Evolutionary conservation across 2,797 vertebrate genomes (phyloP), one percentile per base, ranked within the genome.

Genomic region (Pangasius sanitwongsei): DNA sequence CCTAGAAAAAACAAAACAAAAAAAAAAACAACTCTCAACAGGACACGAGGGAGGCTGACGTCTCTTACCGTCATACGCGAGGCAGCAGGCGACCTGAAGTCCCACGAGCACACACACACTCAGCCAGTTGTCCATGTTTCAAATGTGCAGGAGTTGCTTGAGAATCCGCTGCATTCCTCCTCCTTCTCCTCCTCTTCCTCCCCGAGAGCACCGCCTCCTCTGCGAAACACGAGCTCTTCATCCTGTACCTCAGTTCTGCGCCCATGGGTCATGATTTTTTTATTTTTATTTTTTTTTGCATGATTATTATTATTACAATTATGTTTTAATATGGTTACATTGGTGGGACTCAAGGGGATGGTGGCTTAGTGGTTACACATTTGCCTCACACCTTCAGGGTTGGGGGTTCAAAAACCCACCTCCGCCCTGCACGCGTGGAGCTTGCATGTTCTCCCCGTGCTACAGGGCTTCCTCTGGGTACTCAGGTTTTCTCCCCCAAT

Each of bases 21-120:
- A 63, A 28, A 57, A 83, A 44, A 61, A 23, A 1, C 18, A 9
- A 34, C 37, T 28, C 16, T n/a, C 20, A 48, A n/a, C 55, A 59
- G 69, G 85, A 85, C 80, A 59, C 8, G 70, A 15, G n/a, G 44
- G 59, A 53, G 80, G 57, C 48, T 65, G 53, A 82, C 37, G 15
- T 85, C 87, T 88, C 94, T 93, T 96, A 97, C 96, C 96, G 94
- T 97, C 96, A 69, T 96, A 95, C 0, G 94, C 95, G 83, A 93
- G 92, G 92, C 94, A 95, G 91, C 93, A 63, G 90, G 92, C 93
- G 80, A 96, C 85, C 91, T 95, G 96, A 48, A 94, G 90, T 16
- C 94, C 84, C 89, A 96, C 90, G 90, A 97, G 91, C 90, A 93
- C n/a, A 83, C 70, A 88, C 53, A 95, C 86, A 91, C 94, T 90